Conservation (phyloP, 2,888 invertebrate genomes). For the Mactromeris polynyma region DNA sequence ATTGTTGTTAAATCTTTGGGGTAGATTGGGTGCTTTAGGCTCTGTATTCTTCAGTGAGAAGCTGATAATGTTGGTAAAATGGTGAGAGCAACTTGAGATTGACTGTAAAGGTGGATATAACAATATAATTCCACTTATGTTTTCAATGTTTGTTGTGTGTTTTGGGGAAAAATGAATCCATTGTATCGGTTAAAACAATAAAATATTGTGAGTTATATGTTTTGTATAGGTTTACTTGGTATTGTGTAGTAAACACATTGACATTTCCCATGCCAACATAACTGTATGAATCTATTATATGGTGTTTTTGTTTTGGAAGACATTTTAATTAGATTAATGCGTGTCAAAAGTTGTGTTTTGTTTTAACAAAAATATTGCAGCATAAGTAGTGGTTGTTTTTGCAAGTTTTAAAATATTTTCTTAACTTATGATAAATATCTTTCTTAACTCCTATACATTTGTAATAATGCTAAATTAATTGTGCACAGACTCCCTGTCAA, state of each 20-base stretch:
- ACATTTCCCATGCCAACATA: neutral
- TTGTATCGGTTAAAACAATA: constrained; percentile 1
- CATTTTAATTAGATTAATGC: constrained; percentile 9
- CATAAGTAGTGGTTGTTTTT: neutral
- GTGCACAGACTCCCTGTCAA: neutral
- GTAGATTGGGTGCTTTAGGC: neutral
- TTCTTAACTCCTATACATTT: neutral
- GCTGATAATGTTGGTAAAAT: neutral
- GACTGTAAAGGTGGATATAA: neutral
- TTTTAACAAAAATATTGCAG: neutral
- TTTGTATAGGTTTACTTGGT: neutral
- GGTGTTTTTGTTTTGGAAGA: neutral
- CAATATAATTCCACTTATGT: neutral
- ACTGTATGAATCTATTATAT: neutral
- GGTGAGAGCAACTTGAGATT: neutral
- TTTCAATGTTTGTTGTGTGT: neutral
- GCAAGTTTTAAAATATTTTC: constrained; percentile 11
- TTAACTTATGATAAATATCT: neutral
- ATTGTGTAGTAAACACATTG: neutral
- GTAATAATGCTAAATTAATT: neutral
- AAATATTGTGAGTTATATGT: neutral
- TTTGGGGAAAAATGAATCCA: neutral
- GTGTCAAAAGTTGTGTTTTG: neutral
- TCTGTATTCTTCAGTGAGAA: neutral
- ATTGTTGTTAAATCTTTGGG: constrained; percentile 19